Evolutionary conservation across 1,140 invertebrate genomes (phyloP), one percentile per base, ranked within the genome.

Genomic region (Matsumurasca onukii): DNA sequence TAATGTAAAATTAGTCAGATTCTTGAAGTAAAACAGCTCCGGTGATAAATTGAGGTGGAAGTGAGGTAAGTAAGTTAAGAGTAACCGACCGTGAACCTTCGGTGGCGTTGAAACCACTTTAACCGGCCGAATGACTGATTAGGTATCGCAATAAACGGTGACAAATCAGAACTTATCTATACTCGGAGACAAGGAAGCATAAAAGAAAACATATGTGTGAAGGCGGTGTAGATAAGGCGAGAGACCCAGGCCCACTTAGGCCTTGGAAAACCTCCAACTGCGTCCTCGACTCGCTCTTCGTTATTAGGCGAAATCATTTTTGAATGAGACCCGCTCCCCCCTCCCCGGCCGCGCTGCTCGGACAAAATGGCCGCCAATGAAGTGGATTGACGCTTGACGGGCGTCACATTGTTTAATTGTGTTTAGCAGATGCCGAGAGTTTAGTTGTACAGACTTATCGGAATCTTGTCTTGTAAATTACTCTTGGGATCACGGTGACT

Each of bases 291-390:
- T 29, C 13, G 22, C 15, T 3, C 55, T 27, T 59, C 55, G 55
- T 59, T 59, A 29, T 59, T 59, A 59, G 55, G 55, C 25, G 55
- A 59, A 59, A 59, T 59, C 55, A 59, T 59, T 59, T 59, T 59
- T 59, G 55, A 59, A 59, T 59, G 55, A 59, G 55, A 59, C 55
- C 30, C 55, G 3, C 55, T 24, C 24, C 55, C 55, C 24, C 13
- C 55, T 52, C 49, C 49, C 49, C 15, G n/a, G n/a, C n/a, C n/a
- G 5, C 34, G 17, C 34, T 9, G 34, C 34, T 39, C 17, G n/a
- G 22, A 59, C 55, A 59, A 59, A 59, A 59, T 59, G 55, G 55
- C 55, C 25, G 55, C 55, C 55, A 59, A 59, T 59, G 55, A 59
- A 59, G 55, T 59, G 55, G 55, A 59, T 59, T 59, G 55, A 59